Percentiles rank a stretch among this genome's conserved stretches.
These are phyloP conservation scores for Papilio glaucus DNA, from an alignment of 1,140 invertebrate genomes.

Conservation along the genomic window DNA sequence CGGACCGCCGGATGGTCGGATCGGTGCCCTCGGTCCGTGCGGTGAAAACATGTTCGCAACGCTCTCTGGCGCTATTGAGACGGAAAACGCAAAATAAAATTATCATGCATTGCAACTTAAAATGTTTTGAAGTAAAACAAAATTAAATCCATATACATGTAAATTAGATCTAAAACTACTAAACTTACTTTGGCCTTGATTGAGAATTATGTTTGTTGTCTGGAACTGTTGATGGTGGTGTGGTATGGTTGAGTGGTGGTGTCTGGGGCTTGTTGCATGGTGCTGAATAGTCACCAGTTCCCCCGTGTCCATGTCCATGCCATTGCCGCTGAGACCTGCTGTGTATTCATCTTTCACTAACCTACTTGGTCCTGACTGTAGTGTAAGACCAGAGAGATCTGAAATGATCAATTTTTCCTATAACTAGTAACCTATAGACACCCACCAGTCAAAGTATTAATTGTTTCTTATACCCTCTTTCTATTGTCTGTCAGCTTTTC, in stretches of 20 bases:
- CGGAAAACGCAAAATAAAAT: slow-evolving; percentile 76
- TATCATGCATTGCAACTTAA: slow-evolving; percentile 69
- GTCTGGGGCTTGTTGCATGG: slow-evolving; percentile 87
- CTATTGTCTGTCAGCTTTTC: background rate
- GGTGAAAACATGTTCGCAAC: slow-evolving; percentile 77
- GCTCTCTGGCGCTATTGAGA: slow-evolving; percentile 75
- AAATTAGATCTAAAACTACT: slow-evolving; percentile 32
- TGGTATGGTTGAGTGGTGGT: slow-evolving; percentile 73
- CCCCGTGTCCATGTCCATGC: slow-evolving; percentile 91
- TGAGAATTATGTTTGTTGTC: slow-evolving; percentile 75
- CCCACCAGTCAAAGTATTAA: background rate
- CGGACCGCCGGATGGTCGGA: slow-evolving; percentile 62
- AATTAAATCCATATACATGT: slow-evolving; percentile 41
- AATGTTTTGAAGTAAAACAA: slow-evolving; percentile 47
- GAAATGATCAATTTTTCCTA: slow-evolving; percentile 64
- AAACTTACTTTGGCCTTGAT: slow-evolving; percentile 77
- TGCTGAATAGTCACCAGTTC: slow-evolving; percentile 91
- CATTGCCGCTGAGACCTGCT: slow-evolving; percentile 86
- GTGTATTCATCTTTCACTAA: slow-evolving; percentile 93
- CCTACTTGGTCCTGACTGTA: slow-evolving; percentile 90
- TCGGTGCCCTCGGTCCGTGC: slow-evolving; percentile 66
- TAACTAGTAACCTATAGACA: slow-evolving; percentile 12
- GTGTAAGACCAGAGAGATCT: slow-evolving; percentile 93
- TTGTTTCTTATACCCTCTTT: background rate
- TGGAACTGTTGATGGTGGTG: slow-evolving; percentile 79